A percentile compares a stretch with the other conserved stretches of the same genome.
Evolutionary conservation across 2,888 invertebrate species (phyloP).

Genomic region (Cyclophora albipunctata): DNA sequence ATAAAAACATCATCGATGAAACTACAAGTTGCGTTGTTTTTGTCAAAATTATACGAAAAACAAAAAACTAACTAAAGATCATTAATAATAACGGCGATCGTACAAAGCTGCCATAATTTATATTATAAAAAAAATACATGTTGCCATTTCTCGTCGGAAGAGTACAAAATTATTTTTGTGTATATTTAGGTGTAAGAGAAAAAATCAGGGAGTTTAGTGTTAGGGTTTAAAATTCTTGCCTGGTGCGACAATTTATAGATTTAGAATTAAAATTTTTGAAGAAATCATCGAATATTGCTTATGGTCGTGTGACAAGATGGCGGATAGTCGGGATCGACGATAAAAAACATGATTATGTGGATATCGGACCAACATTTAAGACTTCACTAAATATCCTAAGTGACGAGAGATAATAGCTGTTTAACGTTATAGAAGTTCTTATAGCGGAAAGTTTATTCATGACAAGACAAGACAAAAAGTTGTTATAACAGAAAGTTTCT

Average conservation of each 20-base stretch:
- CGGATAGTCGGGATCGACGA: background rate
- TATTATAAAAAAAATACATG: slow-evolving; percentile 40
- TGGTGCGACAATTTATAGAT: slow-evolving; percentile 53
- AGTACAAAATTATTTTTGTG: slow-evolving; percentile 76
- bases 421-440: too few species aligned
- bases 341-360: background rate
- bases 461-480: too few species aligned
- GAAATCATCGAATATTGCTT: slow-evolving; percentile 33
- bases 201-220: slow-evolving; percentile 72
- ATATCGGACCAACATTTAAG: background rate
- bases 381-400: too few species aligned
- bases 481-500: too few species aligned
- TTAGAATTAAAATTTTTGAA: slow-evolving; percentile 24
- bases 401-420: too few species aligned
- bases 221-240: slow-evolving; percentile 66
- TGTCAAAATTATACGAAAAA: slow-evolving; percentile 17
- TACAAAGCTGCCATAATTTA: slow-evolving; percentile 64
- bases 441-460: too few species aligned
- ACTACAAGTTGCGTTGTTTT: slow-evolving; percentile 14
- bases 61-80: slow-evolving; percentile 7
- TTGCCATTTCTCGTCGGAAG: slow-evolving; percentile 71
- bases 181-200: slow-evolving; percentile 69
- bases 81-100: slow-evolving; percentile 37
- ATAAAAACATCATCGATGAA: background rate
- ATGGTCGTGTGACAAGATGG: background rate